Evolutionary conservation across 2,113 vertebrate species (phyloP).

Genomic region (Odocoileus hemionus): DNA sequence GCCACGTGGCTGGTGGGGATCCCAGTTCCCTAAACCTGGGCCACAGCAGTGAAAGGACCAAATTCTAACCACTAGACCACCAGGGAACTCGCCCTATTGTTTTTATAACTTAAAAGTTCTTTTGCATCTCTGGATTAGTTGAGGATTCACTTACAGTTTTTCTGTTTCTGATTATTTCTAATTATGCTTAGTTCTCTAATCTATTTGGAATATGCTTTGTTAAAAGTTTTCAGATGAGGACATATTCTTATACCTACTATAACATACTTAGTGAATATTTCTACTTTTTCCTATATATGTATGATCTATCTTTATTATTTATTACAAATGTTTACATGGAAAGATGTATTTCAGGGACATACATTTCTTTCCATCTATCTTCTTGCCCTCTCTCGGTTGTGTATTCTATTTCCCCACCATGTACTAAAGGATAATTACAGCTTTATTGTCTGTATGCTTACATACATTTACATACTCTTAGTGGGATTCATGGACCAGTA

Average conservation of each 20-base stretch:
- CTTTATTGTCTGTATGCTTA: not conserved
- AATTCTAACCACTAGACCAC: not conserved
- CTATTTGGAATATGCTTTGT: not conserved
- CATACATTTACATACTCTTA: not conserved
- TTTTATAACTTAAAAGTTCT: not conserved
- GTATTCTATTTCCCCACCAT: not conserved
- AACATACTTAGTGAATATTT: not conserved
- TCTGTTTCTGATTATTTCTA: not conserved
- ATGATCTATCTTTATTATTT: not conserved
- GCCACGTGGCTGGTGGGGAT: not conserved
- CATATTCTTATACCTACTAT: not conserved
- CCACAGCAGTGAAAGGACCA: not conserved
- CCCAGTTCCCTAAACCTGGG: not conserved
- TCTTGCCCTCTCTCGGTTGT: not conserved
- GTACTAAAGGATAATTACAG: not conserved
- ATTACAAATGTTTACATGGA: not conserved
- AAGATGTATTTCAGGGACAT: not conserved
- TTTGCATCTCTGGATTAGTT: not conserved
- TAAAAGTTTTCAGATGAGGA: not conserved
- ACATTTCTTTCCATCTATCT: not conserved
- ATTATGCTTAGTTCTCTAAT: not conserved
- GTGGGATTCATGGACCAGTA: not conserved
- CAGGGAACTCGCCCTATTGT: not conserved
- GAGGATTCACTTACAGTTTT: not conserved
- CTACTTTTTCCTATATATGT: not conserved